phyloP scores from a whole-genome alignment of 2,888 invertebrate genomes.

The Aspidiotus destructor region DNA sequence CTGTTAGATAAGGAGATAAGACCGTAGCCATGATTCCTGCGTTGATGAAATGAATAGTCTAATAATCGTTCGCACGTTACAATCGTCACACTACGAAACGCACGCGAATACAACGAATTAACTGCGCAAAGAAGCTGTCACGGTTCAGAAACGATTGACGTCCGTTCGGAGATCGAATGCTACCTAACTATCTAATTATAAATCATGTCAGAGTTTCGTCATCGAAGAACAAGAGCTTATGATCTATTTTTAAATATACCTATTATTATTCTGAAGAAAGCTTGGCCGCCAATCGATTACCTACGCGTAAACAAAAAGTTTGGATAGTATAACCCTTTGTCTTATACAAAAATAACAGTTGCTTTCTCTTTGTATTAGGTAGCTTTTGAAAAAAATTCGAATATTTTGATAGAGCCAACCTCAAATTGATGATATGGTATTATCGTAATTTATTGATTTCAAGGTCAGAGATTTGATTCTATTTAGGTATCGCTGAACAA shows the following conservation, averaged over 20 bases:
- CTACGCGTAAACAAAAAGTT: constrained; percentile 1
- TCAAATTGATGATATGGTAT: too few species aligned
- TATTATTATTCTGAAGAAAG: constrained; percentile 21
- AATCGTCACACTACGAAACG: neutral
- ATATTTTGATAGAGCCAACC: too few species aligned
- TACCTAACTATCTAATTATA: constrained; percentile 19
- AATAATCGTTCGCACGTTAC: neutral
- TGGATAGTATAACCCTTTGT: neutral
- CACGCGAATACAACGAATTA: too few species aligned
- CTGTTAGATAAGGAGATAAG: constrained; percentile 14
- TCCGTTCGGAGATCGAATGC: constrained; percentile 3
- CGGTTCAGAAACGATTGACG: neutral
- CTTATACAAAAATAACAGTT: neutral
- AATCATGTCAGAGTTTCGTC: neutral
- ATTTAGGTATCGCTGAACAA: too few species aligned
- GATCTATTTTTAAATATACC: constrained; percentile 25
- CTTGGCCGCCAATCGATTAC: constrained; percentile 24
- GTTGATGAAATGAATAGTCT: neutral
- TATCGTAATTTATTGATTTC: too few species aligned
- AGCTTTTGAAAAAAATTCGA: too few species aligned
- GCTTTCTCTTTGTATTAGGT: too few species aligned
- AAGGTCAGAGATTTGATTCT: too few species aligned
- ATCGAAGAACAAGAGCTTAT: constrained; percentile 12
- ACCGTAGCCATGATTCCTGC: constrained; percentile 18
- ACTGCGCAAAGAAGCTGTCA: too few species aligned